Percentiles rank a stretch among this genome's conserved stretches.
Evolutionary conservation across 1,140 invertebrate species (phyloP).

Genomic region (Zaprionus camerounensis): DNA sequence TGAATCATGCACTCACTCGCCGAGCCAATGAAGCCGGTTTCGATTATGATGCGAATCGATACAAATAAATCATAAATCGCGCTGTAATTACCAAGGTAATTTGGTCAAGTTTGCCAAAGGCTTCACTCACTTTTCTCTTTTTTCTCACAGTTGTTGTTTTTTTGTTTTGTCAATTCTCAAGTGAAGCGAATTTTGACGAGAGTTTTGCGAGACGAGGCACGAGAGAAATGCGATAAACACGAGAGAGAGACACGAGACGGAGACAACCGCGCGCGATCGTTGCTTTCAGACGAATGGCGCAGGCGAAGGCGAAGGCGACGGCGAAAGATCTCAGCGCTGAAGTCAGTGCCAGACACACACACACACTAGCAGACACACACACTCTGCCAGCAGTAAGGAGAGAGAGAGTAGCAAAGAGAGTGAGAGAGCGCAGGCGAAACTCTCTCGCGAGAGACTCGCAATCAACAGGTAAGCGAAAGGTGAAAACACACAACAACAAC

Average conservation of each 20-base stretch:
- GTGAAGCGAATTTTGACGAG: background rate
- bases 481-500: background rate
- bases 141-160: background rate
- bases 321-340: slow-evolving; percentile 37
- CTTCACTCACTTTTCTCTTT: slow-evolving; percentile 6
- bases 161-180: slow-evolving; percentile 1
- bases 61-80: background rate
- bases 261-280: slow-evolving; percentile 68
- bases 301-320: slow-evolving; percentile 46
- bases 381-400: slow-evolving; percentile 1
- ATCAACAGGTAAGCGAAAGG: slow-evolving; percentile 11
- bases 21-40: slow-evolving; percentile 35
- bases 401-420: background rate
- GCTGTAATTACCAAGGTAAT: background rate
- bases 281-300: slow-evolving; percentile 66
- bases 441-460: background rate
- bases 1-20: background rate
- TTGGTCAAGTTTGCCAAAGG: background rate
- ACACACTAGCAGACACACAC: slow-evolving; percentile 20
- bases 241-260: slow-evolving; percentile 10
- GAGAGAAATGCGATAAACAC: slow-evolving; percentile 17
- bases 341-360: slow-evolving; percentile 43
- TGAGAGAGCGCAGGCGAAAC: background rate
- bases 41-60: slow-evolving; percentile 2
- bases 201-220: background rate